phyloP scores from a whole-genome alignment of 2,888 invertebrate species.

The Leucania comma region DNA sequence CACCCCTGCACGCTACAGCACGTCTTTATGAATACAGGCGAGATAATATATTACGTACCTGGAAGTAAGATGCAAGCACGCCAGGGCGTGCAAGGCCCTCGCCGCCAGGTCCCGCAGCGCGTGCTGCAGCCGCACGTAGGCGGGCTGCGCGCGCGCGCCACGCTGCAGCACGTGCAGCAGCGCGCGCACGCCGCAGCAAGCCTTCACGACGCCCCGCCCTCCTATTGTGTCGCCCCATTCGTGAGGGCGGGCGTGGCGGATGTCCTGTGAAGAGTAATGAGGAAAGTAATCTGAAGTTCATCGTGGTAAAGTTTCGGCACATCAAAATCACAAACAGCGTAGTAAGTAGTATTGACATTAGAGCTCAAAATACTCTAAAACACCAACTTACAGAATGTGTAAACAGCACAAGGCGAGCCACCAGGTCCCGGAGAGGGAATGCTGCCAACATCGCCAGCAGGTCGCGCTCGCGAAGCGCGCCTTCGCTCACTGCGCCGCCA shows the following conservation, averaged over 20 bases:
- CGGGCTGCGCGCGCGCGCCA: slow-evolving; percentile 60
- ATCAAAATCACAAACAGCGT: not conserved
- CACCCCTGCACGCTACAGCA: slow-evolving; percentile 59
- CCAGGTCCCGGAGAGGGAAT: slow-evolving; percentile 77
- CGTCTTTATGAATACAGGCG: not conserved
- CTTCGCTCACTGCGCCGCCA: slow-evolving; percentile 81
- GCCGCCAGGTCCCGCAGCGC: slow-evolving; percentile 63
- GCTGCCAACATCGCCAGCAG: slow-evolving; percentile 76
- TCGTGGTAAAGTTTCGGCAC: no score
- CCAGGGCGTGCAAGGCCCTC: slow-evolving; percentile 68
- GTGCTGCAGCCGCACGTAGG: slow-evolving; percentile 69
- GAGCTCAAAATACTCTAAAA: not conserved
- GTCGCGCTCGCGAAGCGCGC: slow-evolving; percentile 81
- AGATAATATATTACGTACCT: slow-evolving; percentile 17
- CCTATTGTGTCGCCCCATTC: slow-evolving; percentile 75
- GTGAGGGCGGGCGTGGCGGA: slow-evolving; percentile 68
- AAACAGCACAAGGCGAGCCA: slow-evolving; percentile 77
- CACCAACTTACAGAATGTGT: slow-evolving; percentile 71
- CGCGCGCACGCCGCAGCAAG: slow-evolving; percentile 70
- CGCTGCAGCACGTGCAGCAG: slow-evolving; percentile 64
- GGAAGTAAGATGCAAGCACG: slow-evolving; percentile 69
- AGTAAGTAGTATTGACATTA: not conserved
- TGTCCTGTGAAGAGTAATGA: slow-evolving; percentile 71
- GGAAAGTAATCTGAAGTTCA: not conserved
- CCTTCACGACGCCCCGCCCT: slow-evolving; percentile 73